phyloP scores from a whole-genome alignment of 2,888 invertebrate genomes.

The Heliconius erato region DNA sequence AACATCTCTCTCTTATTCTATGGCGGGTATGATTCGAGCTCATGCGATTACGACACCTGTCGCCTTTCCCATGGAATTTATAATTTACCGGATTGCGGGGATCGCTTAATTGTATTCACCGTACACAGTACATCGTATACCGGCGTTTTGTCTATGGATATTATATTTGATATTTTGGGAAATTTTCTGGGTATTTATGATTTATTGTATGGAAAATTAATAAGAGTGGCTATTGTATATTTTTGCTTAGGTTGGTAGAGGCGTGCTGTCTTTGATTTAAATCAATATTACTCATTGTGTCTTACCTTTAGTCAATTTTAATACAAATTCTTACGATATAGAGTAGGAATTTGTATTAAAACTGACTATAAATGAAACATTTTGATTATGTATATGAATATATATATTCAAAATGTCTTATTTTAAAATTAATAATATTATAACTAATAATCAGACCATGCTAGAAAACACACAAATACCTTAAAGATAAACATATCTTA shows the following conservation, averaged over 20 bases:
- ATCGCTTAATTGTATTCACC: conserved; percentile 80
- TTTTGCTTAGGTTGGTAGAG: neutral
- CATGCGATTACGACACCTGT: conserved; percentile 81
- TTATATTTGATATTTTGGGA: conserved; percentile 24
- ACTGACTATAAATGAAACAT: too few species aligned
- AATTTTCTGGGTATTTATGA: neutral
- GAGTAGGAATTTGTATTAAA: too few species aligned
- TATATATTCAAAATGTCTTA: too few species aligned
- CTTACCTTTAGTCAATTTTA: too few species aligned
- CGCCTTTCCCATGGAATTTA: conserved; percentile 82
- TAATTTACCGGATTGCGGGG: conserved; percentile 77
- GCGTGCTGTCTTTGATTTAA: too few species aligned
- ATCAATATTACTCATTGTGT: too few species aligned
- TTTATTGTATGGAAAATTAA: neutral
- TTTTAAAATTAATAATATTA: too few species aligned
- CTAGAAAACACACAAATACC: too few species aligned
- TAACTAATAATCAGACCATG: too few species aligned
- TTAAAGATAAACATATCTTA: too few species aligned
- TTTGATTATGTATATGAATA: too few species aligned
- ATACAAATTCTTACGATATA: too few species aligned
- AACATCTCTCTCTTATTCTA: conserved; percentile 55
- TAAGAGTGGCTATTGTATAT: neutral
- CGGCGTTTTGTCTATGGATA: conserved; percentile 62
- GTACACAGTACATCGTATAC: conserved; percentile 59
- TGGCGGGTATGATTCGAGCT: conserved; percentile 56